Conservation (phyloP, 2,888 invertebrate species). For the Alsophila aescularia region DNA sequence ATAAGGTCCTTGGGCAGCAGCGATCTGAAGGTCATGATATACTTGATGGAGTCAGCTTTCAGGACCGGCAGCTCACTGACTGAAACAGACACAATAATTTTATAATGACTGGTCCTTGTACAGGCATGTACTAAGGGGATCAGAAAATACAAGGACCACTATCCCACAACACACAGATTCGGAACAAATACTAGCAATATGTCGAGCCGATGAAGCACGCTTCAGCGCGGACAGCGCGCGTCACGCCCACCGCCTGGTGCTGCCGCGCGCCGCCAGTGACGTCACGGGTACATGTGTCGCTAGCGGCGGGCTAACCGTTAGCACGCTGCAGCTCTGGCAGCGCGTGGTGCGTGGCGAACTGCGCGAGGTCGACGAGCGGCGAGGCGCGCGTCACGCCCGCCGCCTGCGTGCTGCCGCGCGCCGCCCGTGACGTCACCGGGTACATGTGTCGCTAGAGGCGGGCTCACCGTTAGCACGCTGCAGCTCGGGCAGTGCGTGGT, state of each 20-base stretch:
- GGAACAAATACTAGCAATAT: too few species aligned
- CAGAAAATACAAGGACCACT: too few species aligned
- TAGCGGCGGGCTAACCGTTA: constrained; percentile 79
- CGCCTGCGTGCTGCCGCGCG: too few species aligned
- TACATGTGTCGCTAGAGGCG: not conserved
- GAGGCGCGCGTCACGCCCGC: too few species aligned
- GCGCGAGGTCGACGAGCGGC: constrained; percentile 89
- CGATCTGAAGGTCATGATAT: constrained; percentile 97
- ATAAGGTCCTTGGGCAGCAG: constrained; percentile 93
- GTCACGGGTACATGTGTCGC: too few species aligned
- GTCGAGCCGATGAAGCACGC: too few species aligned
- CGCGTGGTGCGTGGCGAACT: constrained; percentile 95
- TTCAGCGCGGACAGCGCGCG: too few species aligned
- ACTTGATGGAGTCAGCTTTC: constrained; percentile 98
- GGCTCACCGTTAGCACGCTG: constrained; percentile 87
- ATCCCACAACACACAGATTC: too few species aligned
- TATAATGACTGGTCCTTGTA: not conserved
- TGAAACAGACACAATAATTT: constrained; percentile 56
- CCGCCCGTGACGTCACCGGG: too few species aligned
- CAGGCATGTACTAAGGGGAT: too few species aligned
- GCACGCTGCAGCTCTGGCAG: constrained; percentile 92
- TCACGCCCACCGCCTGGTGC: too few species aligned
- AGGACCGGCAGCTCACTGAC: constrained; percentile 95
- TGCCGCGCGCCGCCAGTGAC: too few species aligned
- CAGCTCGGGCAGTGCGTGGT: constrained; percentile 94